phyloP scores from a whole-genome alignment of 2,113 vertebrate species.

The Lophochroa leadbeateri region DNA sequence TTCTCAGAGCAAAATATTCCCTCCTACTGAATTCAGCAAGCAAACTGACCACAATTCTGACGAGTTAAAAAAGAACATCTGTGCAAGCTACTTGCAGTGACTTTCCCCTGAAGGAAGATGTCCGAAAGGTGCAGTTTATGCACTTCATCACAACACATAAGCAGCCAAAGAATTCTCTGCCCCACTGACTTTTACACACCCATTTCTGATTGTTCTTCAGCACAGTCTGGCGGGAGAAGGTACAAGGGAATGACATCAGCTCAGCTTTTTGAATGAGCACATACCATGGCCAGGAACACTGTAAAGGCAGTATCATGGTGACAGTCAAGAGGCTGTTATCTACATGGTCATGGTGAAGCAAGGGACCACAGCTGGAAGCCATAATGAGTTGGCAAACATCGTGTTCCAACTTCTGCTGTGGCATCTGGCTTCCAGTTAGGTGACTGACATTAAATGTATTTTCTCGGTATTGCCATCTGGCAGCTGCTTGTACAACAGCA shows the following conservation, averaged over 20 bases:
- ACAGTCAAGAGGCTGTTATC: background rate
- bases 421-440: slow-evolving; percentile 53
- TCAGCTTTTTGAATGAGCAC: background rate
- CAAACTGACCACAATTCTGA: background rate
- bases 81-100: background rate
- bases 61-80: background rate
- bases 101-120: background rate
- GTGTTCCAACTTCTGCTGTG: slow-evolving; percentile 13
- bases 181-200: background rate
- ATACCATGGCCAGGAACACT: fast-evolving
- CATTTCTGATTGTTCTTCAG: background rate
- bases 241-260: background rate
- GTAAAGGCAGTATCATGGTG: fast-evolving
- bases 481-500: slow-evolving; percentile 56
- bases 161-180: background rate
- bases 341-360: background rate
- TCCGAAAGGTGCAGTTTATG: background rate
- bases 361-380: slow-evolving; percentile 9
- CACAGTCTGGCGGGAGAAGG: background rate
- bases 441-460: slow-evolving; percentile 39
- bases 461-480: slow-evolving; percentile 25
- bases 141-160: background rate
- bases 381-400: background rate
- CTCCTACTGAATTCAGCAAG: background rate
- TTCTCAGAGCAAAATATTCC: background rate